Percentiles rank a stretch among this genome's conserved stretches.
These are phyloP conservation scores for Metopolophium dirhodum DNA, from an alignment of 1,140 invertebrate genomes.

Conservation along the genomic window DNA sequence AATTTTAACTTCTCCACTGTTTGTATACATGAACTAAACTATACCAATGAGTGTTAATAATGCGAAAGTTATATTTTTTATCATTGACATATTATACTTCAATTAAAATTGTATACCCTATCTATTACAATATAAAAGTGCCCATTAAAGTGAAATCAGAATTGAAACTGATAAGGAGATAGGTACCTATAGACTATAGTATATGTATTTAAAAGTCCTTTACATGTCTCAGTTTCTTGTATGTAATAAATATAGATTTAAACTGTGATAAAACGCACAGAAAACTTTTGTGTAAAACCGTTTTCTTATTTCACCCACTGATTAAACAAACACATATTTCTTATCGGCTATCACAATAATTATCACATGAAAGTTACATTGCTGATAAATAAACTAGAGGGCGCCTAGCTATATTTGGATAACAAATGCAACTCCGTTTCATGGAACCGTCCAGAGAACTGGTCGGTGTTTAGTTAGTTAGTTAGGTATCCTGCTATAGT, in stretches of 20 bases:
- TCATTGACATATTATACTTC: conserved; percentile 13
- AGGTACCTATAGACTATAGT: not conserved
- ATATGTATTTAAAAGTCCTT: not conserved
- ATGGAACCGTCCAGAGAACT: not conserved
- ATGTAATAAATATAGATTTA: conserved; percentile 17
- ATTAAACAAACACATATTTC: not conserved
- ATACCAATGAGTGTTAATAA: not conserved
- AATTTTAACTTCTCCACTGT: not conserved
- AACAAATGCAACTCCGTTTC: not conserved
- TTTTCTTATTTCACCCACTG: conserved; percentile 28
- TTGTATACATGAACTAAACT: not conserved
- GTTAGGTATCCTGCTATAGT: not conserved
- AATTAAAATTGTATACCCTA: conserved; percentile 23
- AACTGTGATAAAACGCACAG: not conserved
- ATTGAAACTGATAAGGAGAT: conserved; percentile 19
- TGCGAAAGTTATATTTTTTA: conserved; percentile 14
- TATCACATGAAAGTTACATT: not conserved
- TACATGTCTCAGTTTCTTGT: not conserved
- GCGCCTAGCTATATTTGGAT: not conserved
- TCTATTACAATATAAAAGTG: conserved; percentile 12
- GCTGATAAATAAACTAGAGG: not conserved
- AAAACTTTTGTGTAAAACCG: conserved; percentile 17
- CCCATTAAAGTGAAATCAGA: conserved; percentile 37
- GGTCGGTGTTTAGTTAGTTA: not conserved
- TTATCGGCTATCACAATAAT: not conserved